Evolutionary conservation across 35 echinoderm and acorn worm species (phyloP).

Genomic region (Strongylocentrotus purpuratus): DNA sequence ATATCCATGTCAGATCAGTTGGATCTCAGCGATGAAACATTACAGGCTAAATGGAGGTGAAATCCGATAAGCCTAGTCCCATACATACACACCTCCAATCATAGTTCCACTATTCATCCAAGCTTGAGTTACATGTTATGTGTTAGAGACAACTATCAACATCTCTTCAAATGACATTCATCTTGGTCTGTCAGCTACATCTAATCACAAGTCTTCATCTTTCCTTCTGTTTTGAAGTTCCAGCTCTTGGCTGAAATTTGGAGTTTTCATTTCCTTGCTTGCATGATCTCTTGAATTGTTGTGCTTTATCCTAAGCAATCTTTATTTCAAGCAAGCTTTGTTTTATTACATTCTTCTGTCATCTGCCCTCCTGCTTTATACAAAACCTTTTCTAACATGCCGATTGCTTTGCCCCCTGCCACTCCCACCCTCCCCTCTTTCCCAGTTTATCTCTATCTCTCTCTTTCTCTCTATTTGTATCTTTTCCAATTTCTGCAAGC

Average conservation of each 20-base stretch:
- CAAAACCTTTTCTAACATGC: neutral
- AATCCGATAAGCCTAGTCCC: slow-evolving; percentile 8
- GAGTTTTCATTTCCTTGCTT: neutral
- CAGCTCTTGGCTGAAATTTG: neutral
- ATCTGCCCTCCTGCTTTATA: neutral
- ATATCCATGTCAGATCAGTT: neutral
- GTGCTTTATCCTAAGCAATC: neutral
- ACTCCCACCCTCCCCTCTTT: neutral
- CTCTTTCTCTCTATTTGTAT: neutral
- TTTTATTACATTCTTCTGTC: neutral
- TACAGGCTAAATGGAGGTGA: neutral
- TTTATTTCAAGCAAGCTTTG: neutral
- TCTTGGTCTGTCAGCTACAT: neutral
- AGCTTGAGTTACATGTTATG: neutral
- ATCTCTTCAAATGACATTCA: neutral
- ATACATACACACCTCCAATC: neutral
- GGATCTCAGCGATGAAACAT: neutral
- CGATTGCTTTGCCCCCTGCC: neutral
- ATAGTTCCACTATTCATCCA: neutral
- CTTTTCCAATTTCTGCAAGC: neutral
- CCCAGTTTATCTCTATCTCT: neutral
- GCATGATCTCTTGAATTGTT: neutral
- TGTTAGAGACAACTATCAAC: neutral
- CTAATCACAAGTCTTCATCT: neutral
- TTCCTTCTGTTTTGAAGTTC: neutral